A percentile compares a stretch with the other conserved stretches of the same genome.
Conservation (phyloP, 2,797 vertebrate genomes). For the Bradypodion ventrale region DNA sequence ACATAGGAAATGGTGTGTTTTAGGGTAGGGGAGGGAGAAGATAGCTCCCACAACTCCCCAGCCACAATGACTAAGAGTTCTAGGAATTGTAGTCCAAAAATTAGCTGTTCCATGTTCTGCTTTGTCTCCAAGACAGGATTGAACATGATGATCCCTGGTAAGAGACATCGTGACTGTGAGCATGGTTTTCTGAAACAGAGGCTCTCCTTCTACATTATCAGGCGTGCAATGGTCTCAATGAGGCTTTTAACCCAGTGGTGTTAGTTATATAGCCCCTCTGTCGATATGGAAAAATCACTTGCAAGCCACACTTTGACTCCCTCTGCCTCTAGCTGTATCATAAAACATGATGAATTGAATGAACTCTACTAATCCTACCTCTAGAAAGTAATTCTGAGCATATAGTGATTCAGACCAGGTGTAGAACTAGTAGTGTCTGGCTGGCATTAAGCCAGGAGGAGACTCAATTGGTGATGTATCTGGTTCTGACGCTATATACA, state of each 20-base stretch:
- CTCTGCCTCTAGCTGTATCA: not conserved
- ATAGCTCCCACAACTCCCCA: no score
- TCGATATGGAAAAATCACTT: not conserved
- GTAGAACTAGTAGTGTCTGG: not conserved
- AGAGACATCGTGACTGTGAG: not conserved
- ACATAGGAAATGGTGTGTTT: no score
- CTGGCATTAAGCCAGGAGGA: not conserved
- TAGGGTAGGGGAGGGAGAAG: no score
- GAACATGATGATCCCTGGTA: not conserved
- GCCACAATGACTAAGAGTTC: no score
- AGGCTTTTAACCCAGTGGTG: not conserved
- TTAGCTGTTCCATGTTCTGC: no score
- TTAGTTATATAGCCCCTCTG: not conserved
- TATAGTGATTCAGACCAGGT: conserved; percentile 1
- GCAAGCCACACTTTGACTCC: not conserved
- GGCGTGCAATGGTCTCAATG: not conserved
- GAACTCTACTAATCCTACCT: not conserved
- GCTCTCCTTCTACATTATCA: not conserved
- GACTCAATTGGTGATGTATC: not conserved
- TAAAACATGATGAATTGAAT: not conserved
- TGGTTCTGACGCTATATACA: not conserved
- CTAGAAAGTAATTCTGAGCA: not conserved
- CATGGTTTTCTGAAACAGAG: not conserved
- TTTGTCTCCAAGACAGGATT: not conserved
- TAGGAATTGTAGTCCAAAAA: no score